Evolutionary conservation across 2,888 invertebrate genomes (phyloP).

Genomic region (Habrosyne pyritoides): DNA sequence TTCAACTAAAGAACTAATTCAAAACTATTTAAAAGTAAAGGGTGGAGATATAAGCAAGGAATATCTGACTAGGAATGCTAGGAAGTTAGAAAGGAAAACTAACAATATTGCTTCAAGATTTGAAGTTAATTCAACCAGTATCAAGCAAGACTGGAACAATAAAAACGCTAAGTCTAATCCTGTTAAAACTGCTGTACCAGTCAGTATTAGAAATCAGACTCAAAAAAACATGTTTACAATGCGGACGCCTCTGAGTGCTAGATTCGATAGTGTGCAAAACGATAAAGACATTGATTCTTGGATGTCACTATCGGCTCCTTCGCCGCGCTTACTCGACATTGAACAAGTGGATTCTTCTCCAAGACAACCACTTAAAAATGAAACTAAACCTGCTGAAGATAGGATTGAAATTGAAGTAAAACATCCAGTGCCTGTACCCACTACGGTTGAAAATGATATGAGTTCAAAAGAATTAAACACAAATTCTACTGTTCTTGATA

Average conservation of each 20-base stretch:
- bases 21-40: constrained; percentile 76
- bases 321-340: constrained; percentile 59
- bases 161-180: constrained; percentile 39
- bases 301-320: constrained; percentile 75
- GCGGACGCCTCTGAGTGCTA: constrained; percentile 63
- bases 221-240: constrained; percentile 58
- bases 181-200: constrained; percentile 38
- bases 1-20: constrained; percentile 73
- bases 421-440: not conserved
- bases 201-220: constrained; percentile 51
- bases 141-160: constrained; percentile 68
- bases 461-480: constrained; percentile 54
- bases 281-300: constrained; percentile 79
- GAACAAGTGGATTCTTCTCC: constrained; percentile 33
- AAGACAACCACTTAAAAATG: constrained; percentile 24
- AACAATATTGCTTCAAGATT: constrained; percentile 45
- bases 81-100: constrained; percentile 58
- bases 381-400: constrained; percentile 22
- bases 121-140: constrained; percentile 40
- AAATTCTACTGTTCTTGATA: constrained; percentile 74
- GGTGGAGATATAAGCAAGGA: constrained; percentile 60
- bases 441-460: constrained; percentile 15
- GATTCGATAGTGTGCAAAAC: constrained; percentile 69
- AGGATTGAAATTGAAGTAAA: constrained; percentile 21
- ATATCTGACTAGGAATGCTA: constrained; percentile 46